These are phyloP conservation scores for Hyles lineata DNA, from an alignment of 2,888 invertebrate genomes.

Conservation along the genomic window DNA sequence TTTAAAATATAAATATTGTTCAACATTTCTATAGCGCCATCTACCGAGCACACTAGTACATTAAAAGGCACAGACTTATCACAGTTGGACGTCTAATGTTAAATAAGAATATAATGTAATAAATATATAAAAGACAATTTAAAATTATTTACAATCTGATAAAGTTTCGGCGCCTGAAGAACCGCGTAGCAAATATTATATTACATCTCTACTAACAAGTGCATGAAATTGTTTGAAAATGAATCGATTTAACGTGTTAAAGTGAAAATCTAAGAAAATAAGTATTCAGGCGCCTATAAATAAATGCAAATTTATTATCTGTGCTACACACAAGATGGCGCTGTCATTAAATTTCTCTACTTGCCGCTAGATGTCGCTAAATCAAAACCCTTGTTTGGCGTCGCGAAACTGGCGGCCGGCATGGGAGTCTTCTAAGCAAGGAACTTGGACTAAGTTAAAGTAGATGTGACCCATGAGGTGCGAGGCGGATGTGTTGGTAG, in stretches of 20 bases:
- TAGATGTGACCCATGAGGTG: constrained; percentile 93
- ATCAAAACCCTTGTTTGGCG: constrained; percentile 83
- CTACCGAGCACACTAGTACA: constrained; percentile 62
- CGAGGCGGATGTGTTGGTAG: constrained; percentile 89
- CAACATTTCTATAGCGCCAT: constrained; percentile 71
- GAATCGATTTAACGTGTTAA: constrained; percentile 38
- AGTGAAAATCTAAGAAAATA: constrained; percentile 5
- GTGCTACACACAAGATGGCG: constrained; percentile 74
- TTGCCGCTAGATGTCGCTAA: constrained; percentile 63
- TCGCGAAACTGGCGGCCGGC: constrained; percentile 76
- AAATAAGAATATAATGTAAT: constrained; percentile 46
- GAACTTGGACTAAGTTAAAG: constrained; percentile 92
- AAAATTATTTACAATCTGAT: constrained; percentile 55
- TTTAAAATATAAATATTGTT: constrained; percentile 49
- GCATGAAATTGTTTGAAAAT: constrained; percentile 39
- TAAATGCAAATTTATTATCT: constrained; percentile 50
- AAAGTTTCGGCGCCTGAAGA: constrained; percentile 38
- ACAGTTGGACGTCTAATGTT: constrained; percentile 77
- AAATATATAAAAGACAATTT: constrained; percentile 49
- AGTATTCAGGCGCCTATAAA: constrained; percentile 42
- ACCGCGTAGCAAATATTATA: background rate
- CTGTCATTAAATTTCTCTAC: constrained; percentile 56
- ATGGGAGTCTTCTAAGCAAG: constrained; percentile 87
- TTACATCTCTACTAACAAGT: constrained; percentile 6
- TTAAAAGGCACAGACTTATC: constrained; percentile 82